phyloP scores from a whole-genome alignment of 1,140 invertebrate species.

The Drosophila chauvacae region DNA sequence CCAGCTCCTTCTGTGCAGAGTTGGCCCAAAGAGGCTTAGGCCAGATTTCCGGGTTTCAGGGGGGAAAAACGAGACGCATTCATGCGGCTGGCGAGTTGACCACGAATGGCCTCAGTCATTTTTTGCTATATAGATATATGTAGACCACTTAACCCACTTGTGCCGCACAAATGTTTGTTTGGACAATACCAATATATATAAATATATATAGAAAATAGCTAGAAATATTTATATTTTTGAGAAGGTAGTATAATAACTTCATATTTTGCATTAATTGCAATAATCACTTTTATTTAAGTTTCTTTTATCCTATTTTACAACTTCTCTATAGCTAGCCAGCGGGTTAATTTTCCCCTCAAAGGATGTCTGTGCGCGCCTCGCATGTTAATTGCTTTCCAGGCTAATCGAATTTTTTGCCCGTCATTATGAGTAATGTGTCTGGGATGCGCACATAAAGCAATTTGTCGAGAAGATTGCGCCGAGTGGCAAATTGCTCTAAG shows the following conservation, averaged over 20 bases:
- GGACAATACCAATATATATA: neutral
- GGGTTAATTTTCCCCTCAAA: conserved; percentile 26
- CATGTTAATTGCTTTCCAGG: conserved; percentile 78
- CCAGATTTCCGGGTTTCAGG: conserved; percentile 57
- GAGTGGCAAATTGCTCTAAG: conserved; percentile 72
- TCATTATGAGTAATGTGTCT: conserved; percentile 80
- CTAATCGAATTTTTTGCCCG: conserved; percentile 81
- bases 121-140: conserved; percentile 1
- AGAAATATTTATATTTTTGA: neutral
- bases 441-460: conserved; percentile 65
- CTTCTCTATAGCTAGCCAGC: neutral
- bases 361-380: conserved; percentile 50
- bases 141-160: conserved; percentile 22
- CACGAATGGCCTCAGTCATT: conserved; percentile 59
- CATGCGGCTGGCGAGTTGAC: conserved; percentile 36
- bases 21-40: conserved; percentile 57
- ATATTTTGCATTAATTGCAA: neutral
- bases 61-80: conserved; percentile 36
- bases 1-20: conserved; percentile 19
- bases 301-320: neutral
- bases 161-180: neutral
- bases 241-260: neutral
- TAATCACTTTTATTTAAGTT: neutral
- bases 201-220: neutral
- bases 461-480: conserved; percentile 64